Percentiles rank a stretch among this genome's conserved stretches.
Conservation (phyloP, 1,140 invertebrate genomes). For the Fopius arisanus region DNA sequence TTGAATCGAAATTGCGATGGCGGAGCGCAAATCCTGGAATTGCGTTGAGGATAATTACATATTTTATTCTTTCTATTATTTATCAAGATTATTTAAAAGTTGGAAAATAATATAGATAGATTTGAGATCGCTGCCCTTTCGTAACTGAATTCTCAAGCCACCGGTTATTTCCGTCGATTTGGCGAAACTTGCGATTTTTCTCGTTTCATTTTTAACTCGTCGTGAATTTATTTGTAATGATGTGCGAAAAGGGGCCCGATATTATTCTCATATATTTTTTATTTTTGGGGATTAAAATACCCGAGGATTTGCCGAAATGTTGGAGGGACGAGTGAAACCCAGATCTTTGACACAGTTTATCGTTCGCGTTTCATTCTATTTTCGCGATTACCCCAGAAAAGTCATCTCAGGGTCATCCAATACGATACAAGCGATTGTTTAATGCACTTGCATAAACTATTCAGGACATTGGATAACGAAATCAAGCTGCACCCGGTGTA, state of each 20-base stretch:
- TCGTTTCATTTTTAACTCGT: slow-evolving; percentile 2
- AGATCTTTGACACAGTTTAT: slow-evolving; percentile 28
- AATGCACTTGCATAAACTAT: background rate
- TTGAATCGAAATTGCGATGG: too few species aligned
- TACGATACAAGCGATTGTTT: slow-evolving; percentile 17
- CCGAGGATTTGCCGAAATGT: background rate
- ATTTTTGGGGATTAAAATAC: background rate
- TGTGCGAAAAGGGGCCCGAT: too few species aligned
- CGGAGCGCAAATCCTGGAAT: too few species aligned
- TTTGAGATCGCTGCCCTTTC: slow-evolving; percentile 54
- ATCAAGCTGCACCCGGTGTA: background rate
- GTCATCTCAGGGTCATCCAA: slow-evolving; percentile 16
- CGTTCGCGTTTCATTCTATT: slow-evolving; percentile 24
- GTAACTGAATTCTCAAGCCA: slow-evolving; percentile 41
- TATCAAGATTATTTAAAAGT: slow-evolving; percentile 50
- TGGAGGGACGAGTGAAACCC: background rate
- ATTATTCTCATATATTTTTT: background rate
- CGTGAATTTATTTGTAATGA: background rate
- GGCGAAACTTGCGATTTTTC: slow-evolving; percentile 16
- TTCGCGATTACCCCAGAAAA: slow-evolving; percentile 14
- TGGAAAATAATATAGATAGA: slow-evolving; percentile 52
- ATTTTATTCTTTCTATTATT: too few species aligned
- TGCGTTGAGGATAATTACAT: background rate
- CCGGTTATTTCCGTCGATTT: slow-evolving; percentile 1
- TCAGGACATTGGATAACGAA: slow-evolving; percentile 22